A percentile compares a stretch with the other conserved stretches of the same genome.
These are phyloP conservation scores for Uropsilus gracilis DNA, from an alignment of 2,113 vertebrate genomes.

Conservation along the genomic window DNA sequence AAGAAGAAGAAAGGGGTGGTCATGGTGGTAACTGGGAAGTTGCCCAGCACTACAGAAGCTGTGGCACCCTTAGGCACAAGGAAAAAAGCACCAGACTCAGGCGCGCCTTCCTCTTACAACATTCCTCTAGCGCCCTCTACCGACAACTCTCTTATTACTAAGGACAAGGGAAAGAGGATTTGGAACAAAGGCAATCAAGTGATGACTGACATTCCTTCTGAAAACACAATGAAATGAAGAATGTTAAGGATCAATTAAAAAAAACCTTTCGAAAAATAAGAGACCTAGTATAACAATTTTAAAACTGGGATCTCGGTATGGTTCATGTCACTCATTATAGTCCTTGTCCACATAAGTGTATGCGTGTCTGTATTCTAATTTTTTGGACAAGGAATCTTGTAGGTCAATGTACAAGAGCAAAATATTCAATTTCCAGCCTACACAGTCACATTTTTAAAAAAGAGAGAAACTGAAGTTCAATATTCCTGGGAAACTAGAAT, in stretches of 20 bases:
- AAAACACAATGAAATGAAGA: slow-evolving; percentile 23
- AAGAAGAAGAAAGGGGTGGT: background rate
- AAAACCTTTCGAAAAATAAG: background rate
- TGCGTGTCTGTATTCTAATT: no score
- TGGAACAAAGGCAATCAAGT: background rate
- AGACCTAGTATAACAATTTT: background rate
- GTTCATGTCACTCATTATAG: background rate
- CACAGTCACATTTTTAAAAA: background rate
- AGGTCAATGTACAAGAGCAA: background rate
- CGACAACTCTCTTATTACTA: background rate
- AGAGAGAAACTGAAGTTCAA: slow-evolving; percentile 27
- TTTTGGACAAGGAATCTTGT: slow-evolving; percentile 14
- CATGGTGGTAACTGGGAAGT: background rate
- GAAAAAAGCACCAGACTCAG: background rate
- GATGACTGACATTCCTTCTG: background rate
- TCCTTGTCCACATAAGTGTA: background rate
- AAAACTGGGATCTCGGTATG: background rate
- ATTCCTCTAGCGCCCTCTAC: background rate
- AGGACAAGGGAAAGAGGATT: background rate
- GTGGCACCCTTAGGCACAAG: background rate
- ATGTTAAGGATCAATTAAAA: background rate
- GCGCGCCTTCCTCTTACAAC: background rate
- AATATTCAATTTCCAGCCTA: background rate
- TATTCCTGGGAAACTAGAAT: slow-evolving; percentile 4
- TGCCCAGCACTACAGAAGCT: background rate